phyloP scores from a whole-genome alignment of 2,797 vertebrate species.

The Chelidonichthys spinosus region DNA sequence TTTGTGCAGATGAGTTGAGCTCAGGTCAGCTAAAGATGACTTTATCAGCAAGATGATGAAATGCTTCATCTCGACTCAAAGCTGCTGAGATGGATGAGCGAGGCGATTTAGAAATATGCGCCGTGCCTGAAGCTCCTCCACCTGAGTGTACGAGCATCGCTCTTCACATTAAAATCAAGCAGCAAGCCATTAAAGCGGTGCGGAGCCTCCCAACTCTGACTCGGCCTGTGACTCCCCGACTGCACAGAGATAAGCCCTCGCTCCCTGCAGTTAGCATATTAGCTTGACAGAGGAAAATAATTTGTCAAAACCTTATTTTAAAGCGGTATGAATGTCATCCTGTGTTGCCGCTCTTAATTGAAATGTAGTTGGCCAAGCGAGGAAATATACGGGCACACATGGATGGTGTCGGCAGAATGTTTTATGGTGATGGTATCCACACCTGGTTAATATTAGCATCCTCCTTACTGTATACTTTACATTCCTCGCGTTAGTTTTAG shows the following conservation, averaged over 20 bases:
- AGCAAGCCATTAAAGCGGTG: slow-evolving; percentile 66
- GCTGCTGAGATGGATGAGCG: slow-evolving; percentile 6
- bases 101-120: slow-evolving; percentile 40
- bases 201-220: slow-evolving; percentile 61
- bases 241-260: slow-evolving; percentile 67
- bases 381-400: slow-evolving; percentile 81
- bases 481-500: slow-evolving; percentile 81
- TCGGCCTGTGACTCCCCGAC: slow-evolving; percentile 61
- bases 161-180: slow-evolving; percentile 65
- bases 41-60: slow-evolving; percentile 28
- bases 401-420: slow-evolving; percentile 75
- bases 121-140: slow-evolving; percentile 33
- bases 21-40: slow-evolving; percentile 15
- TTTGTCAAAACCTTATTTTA: slow-evolving; percentile 87
- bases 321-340: slow-evolving; percentile 85
- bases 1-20: neutral
- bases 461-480: slow-evolving; percentile 84
- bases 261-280: slow-evolving; percentile 74
- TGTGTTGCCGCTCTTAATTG: slow-evolving; percentile 83
- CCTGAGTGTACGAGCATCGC: slow-evolving; percentile 44
- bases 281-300: slow-evolving; percentile 78
- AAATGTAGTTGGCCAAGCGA: slow-evolving; percentile 79
- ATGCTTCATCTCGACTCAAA: neutral
- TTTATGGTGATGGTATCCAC: slow-evolving; percentile 81
- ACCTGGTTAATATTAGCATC: slow-evolving; percentile 86